Evolutionary conservation across 2,113 vertebrate species (phyloP).

Genomic region (Oncorhynchus mykiss): DNA sequence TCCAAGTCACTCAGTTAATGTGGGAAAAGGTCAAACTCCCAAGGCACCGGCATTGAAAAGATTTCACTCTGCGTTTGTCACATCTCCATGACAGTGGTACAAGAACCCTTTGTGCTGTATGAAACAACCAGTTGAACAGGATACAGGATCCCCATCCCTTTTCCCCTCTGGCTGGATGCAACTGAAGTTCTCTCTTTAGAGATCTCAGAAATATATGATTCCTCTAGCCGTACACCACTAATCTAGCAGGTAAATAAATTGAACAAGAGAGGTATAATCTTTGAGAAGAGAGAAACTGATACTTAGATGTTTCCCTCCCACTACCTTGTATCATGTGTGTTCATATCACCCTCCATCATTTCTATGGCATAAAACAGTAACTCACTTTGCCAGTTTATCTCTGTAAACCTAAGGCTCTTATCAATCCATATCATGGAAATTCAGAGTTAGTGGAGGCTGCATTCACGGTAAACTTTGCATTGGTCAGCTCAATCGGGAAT

Average conservation of each 20-base stretch:
- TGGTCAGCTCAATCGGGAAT: too few species aligned
- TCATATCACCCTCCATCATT: background rate
- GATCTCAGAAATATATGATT: background rate
- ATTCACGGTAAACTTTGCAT: too few species aligned
- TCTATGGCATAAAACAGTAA: background rate
- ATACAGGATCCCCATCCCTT: background rate
- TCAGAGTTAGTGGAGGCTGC: too few species aligned
- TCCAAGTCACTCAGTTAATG: too few species aligned
- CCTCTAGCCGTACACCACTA: background rate
- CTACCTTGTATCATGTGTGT: background rate
- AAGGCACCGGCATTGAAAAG: constrained; percentile 29
- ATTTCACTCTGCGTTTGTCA: constrained; percentile 21
- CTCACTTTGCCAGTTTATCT: background rate
- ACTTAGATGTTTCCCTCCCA: background rate
- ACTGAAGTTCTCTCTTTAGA: background rate
- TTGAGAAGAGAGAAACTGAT: background rate
- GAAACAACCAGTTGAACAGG: constrained; percentile 43
- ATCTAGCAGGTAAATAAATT: background rate
- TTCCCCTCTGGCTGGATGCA: background rate
- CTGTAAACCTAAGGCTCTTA: background rate
- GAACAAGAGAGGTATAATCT: background rate
- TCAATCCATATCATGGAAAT: too few species aligned
- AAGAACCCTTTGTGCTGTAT: constrained; percentile 25
- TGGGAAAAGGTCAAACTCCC: constrained; percentile 10
- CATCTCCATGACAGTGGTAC: constrained; percentile 29